Percentiles rank a stretch among this genome's conserved stretches.
Evolutionary conservation across 2,888 invertebrate species (phyloP).

Genomic region (Melangyna quadrimaculata): DNA sequence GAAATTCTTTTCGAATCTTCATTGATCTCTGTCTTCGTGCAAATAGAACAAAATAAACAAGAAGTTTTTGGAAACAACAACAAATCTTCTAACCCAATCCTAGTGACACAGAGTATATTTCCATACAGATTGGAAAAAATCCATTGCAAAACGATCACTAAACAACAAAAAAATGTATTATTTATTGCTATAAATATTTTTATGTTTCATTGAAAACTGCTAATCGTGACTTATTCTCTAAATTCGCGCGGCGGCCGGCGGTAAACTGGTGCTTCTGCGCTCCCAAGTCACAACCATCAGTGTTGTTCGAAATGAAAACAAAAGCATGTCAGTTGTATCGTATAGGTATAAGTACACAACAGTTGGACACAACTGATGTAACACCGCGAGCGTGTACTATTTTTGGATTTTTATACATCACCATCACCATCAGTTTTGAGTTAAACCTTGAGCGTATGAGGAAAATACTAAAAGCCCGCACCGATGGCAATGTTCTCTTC

Average conservation of each 20-base stretch:
- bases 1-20: too few relatives aligned
- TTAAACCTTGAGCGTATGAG: conserved; percentile 45
- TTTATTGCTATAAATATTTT: conserved; percentile 75
- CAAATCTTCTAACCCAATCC: too few relatives aligned
- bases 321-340: conserved; percentile 56
- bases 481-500: not conserved
- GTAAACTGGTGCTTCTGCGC: conserved; percentile 56
- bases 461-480: conserved; percentile 58
- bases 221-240: conserved; percentile 72
- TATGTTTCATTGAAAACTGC: conserved; percentile 74
- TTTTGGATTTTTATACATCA: conserved; percentile 52
- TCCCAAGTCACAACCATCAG: not conserved
- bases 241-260: too few relatives aligned
- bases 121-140: conserved; percentile 19
- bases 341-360: conserved; percentile 1
- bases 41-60: too few relatives aligned
- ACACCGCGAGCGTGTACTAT: conserved; percentile 46
- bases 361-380: conserved; percentile 54
- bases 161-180: conserved; percentile 73
- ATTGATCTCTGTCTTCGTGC: too few relatives aligned
- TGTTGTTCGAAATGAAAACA: conserved; percentile 57
- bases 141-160: conserved; percentile 32
- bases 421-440: not conserved
- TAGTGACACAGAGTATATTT: conserved; percentile 15
- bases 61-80: too few relatives aligned